Conservation (phyloP, 1,140 invertebrate genomes). For the Zaprionus tsacasi region DNA sequence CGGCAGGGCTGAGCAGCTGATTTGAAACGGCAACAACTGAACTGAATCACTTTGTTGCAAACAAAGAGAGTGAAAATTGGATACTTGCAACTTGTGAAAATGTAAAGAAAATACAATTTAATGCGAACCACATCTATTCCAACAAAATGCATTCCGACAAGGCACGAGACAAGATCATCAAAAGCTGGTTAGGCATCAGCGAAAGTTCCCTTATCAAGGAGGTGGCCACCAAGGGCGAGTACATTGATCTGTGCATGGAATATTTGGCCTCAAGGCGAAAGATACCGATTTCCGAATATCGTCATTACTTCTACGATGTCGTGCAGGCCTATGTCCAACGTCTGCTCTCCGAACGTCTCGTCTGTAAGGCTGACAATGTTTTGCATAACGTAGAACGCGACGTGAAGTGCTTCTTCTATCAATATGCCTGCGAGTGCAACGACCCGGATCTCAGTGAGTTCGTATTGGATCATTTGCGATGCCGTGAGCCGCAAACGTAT, state of each 20-base stretch:
- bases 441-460: slow-evolving; percentile 69
- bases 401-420: slow-evolving; percentile 77
- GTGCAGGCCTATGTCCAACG: slow-evolving; percentile 79
- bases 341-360: slow-evolving; percentile 74
- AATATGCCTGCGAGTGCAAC: slow-evolving; percentile 72
- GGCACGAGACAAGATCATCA: slow-evolving; percentile 75
- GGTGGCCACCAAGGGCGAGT: slow-evolving; percentile 81
- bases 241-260: slow-evolving; percentile 76
- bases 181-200: slow-evolving; percentile 74
- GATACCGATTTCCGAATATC: slow-evolving; percentile 62
- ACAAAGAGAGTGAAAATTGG: slow-evolving; percentile 33
- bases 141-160: slow-evolving; percentile 60
- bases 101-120: slow-evolving; percentile 53
- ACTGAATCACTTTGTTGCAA: slow-evolving; percentile 3
- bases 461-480: slow-evolving; percentile 74
- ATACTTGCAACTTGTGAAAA: slow-evolving; percentile 28
- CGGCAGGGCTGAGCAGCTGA: not conserved
- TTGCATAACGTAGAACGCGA: slow-evolving; percentile 73
- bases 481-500: slow-evolving; percentile 58
- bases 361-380: slow-evolving; percentile 80
- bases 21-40: slow-evolving; percentile 27
- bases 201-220: slow-evolving; percentile 79
- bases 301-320: slow-evolving; percentile 75
- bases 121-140: slow-evolving; percentile 16
- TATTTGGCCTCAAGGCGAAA: slow-evolving; percentile 74